phyloP scores from a whole-genome alignment of 1,140 invertebrate genomes.

The Bombus sibiricus region DNA sequence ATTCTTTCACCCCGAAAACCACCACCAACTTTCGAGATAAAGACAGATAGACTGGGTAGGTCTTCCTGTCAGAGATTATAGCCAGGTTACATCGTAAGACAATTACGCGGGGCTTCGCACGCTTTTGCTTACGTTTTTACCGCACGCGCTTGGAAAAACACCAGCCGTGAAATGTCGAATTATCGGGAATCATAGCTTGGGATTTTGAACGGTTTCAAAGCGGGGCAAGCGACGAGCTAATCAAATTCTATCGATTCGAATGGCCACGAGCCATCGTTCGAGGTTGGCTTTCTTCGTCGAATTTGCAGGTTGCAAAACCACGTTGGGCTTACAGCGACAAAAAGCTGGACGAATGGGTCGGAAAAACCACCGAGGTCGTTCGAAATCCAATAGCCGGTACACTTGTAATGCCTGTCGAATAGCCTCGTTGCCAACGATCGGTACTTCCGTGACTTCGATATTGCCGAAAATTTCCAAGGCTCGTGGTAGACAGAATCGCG shows the following conservation, averaged over 20 bases:
- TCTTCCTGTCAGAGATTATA: conserved; percentile 76
- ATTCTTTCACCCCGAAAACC: conserved; percentile 1
- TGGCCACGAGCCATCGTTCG: neutral
- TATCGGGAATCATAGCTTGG: neutral
- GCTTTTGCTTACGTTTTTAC: conserved; percentile 2
- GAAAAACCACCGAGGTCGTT: neutral
- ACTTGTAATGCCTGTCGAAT: conserved; percentile 10
- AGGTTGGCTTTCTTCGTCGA: neutral
- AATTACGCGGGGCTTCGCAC: conserved; percentile 71
- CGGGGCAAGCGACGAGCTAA: neutral
- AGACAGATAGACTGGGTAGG: conserved; percentile 69
- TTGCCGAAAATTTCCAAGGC: neutral
- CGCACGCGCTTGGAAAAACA: neutral
- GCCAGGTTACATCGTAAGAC: conserved; percentile 73
- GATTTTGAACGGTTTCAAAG: neutral
- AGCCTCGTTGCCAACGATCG: neutral
- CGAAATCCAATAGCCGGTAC: conserved; percentile 25
- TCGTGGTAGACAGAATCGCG: no score
- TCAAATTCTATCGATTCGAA: neutral
- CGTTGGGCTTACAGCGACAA: no score
- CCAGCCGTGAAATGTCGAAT: neutral
- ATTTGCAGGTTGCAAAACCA: neutral
- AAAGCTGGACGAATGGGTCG: neutral
- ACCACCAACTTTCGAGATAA: conserved; percentile 69
- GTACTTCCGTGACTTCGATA: neutral